phyloP scores from a whole-genome alignment of 2,113 vertebrate genomes.

The Sylvilagus bachmani region DNA sequence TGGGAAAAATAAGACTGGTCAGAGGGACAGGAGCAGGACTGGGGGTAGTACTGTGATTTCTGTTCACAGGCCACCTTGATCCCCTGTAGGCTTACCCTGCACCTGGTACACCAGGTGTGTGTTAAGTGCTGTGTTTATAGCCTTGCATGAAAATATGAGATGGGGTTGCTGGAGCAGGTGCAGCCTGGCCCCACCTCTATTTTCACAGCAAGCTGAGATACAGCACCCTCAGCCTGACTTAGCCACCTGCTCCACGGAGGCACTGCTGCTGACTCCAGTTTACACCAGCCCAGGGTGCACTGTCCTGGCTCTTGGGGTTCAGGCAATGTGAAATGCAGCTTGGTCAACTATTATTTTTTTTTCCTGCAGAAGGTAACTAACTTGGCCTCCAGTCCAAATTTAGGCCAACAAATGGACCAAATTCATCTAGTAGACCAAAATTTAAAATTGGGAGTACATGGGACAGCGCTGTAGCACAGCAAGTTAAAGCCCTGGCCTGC shows the following conservation, averaged over 20 bases:
- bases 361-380: neutral
- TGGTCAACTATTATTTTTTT: neutral
- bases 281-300: neutral
- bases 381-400: neutral
- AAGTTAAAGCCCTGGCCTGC: no score
- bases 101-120: neutral
- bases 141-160: accelerated
- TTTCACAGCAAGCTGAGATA: neutral
- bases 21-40: neutral
- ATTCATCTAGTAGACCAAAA: neutral
- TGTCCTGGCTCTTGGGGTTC: neutral
- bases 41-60: accelerated
- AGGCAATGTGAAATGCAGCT: neutral
- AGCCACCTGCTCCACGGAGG: neutral
- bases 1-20: no score
- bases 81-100: neutral
- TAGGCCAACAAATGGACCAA: neutral
- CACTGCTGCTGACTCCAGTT: neutral
- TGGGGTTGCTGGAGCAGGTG: neutral
- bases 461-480: no score
- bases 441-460: neutral
- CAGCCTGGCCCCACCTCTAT: neutral
- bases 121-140: neutral
- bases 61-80: neutral
- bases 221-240: neutral